Evolutionary conservation across 2,113 vertebrate genomes (phyloP).

Genomic region (Actinemys pallida): DNA sequence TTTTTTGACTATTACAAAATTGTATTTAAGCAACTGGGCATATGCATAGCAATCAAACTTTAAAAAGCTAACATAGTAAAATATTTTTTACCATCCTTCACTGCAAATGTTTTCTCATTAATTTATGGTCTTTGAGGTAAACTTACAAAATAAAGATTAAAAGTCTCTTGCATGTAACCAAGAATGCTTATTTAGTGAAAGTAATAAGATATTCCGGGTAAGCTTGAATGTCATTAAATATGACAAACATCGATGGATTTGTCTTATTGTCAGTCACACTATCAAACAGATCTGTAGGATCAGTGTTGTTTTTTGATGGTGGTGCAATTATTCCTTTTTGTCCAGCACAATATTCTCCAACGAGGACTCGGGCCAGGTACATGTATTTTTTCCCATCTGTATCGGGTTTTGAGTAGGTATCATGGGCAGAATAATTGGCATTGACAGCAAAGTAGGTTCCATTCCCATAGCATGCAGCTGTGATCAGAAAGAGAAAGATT

Average conservation of each 20-base stretch:
- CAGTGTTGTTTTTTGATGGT: conserved; percentile 43
- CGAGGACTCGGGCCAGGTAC: conserved; percentile 85
- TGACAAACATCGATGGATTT: conserved; percentile 79
- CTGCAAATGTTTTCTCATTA: not conserved
- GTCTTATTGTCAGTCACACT: conserved; percentile 68
- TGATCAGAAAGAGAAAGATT: conserved; percentile 1
- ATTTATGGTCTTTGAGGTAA: not conserved
- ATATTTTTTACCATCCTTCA: not conserved
- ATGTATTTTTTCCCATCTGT: conserved; percentile 62
- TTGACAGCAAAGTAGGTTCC: conserved; percentile 86
- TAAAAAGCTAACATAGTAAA: not conserved
- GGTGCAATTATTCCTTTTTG: conserved; percentile 53
- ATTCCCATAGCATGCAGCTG: conserved; percentile 79
- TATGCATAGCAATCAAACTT: not conserved
- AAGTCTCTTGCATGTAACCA: not conserved
- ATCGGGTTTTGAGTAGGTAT: conserved; percentile 76
- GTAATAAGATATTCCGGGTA: conserved; percentile 89
- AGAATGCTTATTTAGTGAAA: conserved; percentile 64
- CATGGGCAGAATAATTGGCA: conserved; percentile 72
- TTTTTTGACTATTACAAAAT: not conserved
- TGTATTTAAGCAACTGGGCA: not conserved
- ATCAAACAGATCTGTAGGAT: conserved; percentile 78
- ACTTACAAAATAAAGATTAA: not conserved
- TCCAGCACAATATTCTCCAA: conserved; percentile 81
- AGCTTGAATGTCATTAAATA: conserved; percentile 85